Evolutionary conservation across 2,797 vertebrate genomes (phyloP), one percentile per base, ranked within the genome.

Genomic region (Lithobates sylvaticus): DNA sequence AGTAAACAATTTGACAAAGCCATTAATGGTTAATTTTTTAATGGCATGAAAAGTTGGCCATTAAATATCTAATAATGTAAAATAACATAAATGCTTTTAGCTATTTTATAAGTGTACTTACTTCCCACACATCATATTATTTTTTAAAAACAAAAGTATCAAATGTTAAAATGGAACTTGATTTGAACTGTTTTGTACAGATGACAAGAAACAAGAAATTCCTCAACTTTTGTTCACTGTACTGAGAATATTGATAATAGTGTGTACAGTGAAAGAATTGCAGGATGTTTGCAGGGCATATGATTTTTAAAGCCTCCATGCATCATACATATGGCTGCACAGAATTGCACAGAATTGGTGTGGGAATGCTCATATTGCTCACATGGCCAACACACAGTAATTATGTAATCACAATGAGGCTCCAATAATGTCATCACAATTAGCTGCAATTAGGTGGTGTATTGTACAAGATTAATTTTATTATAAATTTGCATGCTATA

Each of bases 121-220:
- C 54, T 15, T 61, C 34, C 21, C 29, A 81, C 70, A 10, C 71
- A 72, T 32, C 26, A 61, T n/a, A 44, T 61, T 61, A 58, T 15
- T 26, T 71, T 72, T 36, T 2, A 69, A 32, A 34, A 27, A 36
- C 8, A n/a, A n/a, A 72, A 21, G 2, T 29, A 80, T 80, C 71
- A 81, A 81, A 72, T 81, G 72, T 71, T 81, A 71, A 70, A 32
- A 36, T 36, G 23, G 16, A 78, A 26, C 36, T 64, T n/a, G 58
- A n/a, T 61, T 61, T 61, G 23, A 61, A 61, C 21, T 9, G 21
- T 61, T 61, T 23, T 12, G 2, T 23, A 61, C 21, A 23, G 54
- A 61, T 15, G 4, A 1, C 9, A 47, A 15, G 15, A 47, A 15
- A 1, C 8, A 44, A 13, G 15, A 16, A 50, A 50, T 9, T 23